Evolutionary conservation across 2,797 vertebrate species (phyloP), one percentile per base, ranked within the genome.

Genomic region (Cirrhinus mrigala): DNA sequence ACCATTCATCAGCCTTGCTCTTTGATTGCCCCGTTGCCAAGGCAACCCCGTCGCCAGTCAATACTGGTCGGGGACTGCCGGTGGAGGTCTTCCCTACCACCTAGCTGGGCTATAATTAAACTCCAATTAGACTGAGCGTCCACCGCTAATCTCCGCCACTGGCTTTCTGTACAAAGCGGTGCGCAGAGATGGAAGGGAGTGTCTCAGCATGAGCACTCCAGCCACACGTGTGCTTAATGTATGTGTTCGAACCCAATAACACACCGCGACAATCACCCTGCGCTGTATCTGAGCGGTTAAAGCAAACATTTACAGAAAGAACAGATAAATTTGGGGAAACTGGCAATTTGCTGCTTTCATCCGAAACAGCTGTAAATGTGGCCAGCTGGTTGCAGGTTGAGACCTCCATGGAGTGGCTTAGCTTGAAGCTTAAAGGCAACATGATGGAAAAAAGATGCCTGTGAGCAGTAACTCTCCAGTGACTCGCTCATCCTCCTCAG

Each of bases 21-120:
- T 91, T 91, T 94, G 92, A 94, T 92, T 93, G 90, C 91, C 88
- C 90, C 75, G 95, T 96, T 93, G 92, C 92, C 94, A 95, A 92
- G 94, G 93, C 90, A 91, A 96, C 94, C 85, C 91, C 50, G 71
- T 89, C 48, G 74, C 81, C 88, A 90, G 92, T 94, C 85, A 70
- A 93, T 92, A 87, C 86, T 27, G 69, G 78, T 73, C 52, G 88
- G 85, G 16, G 29, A 29, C 85, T 87, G 91, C 89, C 10, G 5
- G 83, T 90, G 89, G 90, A 89, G 86, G 89, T 89, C 89, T 89
- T 88, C 86, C 88, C 88, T 77, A 80, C 86, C 88, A 83, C 89
- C 79, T 85, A 60, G n/a, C 87, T 77, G 62, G 84, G 90, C 91
- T 94, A 92, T 94, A 94, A 95, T 96, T 94, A 95, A 94, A 93